Conservation (phyloP, 2,113 vertebrate genomes). For the Dromaius novaehollandiae region DNA sequence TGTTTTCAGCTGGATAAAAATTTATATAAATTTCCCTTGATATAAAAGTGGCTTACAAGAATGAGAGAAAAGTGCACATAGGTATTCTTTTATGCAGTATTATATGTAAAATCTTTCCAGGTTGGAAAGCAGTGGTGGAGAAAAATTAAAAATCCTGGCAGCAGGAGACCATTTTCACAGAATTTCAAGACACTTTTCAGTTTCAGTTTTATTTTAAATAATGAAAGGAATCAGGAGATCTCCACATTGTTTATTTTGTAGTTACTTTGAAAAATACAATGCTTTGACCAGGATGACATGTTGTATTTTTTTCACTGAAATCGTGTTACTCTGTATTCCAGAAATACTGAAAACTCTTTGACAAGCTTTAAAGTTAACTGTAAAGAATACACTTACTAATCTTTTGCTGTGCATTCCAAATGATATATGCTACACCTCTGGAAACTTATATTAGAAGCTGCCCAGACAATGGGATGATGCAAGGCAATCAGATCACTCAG, state of each 20-base stretch:
- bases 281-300: neutral
- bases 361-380: neutral
- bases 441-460: neutral
- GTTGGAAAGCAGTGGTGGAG: accelerated
- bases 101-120: neutral
- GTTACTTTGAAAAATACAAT: neutral
- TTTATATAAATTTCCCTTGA: neutral
- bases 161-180: neutral
- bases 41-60: neutral
- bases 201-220: neutral
- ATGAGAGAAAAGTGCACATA: neutral
- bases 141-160: neutral
- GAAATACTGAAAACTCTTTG: neutral
- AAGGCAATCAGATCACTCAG: neutral
- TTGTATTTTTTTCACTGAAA: neutral
- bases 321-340: neutral
- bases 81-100: neutral
- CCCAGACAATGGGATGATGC: neutral
- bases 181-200: neutral
- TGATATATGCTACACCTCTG: neutral
- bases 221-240: neutral
- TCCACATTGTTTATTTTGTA: neutral
- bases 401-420: neutral
- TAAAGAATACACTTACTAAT: neutral
- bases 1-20: neutral